Evolutionary conservation across 1,140 invertebrate species (phyloP).

Genomic region (Zaprionus davidi): DNA sequence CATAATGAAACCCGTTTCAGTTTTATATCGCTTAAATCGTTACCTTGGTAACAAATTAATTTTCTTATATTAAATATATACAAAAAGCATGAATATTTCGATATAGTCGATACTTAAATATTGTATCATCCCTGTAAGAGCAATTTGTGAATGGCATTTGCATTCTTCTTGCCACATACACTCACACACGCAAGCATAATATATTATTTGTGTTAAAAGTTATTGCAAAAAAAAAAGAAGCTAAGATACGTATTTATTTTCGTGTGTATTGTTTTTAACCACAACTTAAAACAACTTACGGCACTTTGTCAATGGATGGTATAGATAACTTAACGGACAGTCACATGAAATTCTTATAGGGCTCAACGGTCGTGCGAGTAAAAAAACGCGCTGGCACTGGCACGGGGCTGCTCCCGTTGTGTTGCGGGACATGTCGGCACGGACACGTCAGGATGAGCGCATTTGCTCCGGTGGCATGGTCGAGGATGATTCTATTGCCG

Average conservation of each 20-base stretch:
- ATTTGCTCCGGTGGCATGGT: slow-evolving; percentile 37
- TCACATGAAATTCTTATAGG: slow-evolving; percentile 70
- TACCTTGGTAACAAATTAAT: too few species aligned
- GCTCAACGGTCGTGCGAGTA: slow-evolving; percentile 45
- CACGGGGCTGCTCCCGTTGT: slow-evolving; percentile 34
- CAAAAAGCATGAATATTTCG: background rate
- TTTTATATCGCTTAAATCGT: background rate
- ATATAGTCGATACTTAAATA: slow-evolving; percentile 17
- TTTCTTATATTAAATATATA: too few species aligned
- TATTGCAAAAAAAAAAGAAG: slow-evolving; percentile 46
- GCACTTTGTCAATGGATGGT: slow-evolving; percentile 16
- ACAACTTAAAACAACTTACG: slow-evolving; percentile 17
- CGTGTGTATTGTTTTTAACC: slow-evolving; percentile 24
- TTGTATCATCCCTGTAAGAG: slow-evolving; percentile 21
- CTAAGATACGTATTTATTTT: slow-evolving; percentile 40
- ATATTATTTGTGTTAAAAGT: slow-evolving; percentile 64
- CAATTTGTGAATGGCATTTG: slow-evolving; percentile 29
- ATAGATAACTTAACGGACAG: slow-evolving; percentile 17
- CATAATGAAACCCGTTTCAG: background rate
- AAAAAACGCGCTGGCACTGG: slow-evolving; percentile 44
- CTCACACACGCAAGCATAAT: slow-evolving; percentile 59
- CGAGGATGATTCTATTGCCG: slow-evolving; percentile 42
- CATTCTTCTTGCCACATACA: slow-evolving; percentile 60
- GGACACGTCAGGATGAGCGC: slow-evolving; percentile 69
- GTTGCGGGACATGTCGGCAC: slow-evolving; percentile 60